Conservation (phyloP, 2,888 invertebrate species). For the Cloeon dipterum region DNA sequence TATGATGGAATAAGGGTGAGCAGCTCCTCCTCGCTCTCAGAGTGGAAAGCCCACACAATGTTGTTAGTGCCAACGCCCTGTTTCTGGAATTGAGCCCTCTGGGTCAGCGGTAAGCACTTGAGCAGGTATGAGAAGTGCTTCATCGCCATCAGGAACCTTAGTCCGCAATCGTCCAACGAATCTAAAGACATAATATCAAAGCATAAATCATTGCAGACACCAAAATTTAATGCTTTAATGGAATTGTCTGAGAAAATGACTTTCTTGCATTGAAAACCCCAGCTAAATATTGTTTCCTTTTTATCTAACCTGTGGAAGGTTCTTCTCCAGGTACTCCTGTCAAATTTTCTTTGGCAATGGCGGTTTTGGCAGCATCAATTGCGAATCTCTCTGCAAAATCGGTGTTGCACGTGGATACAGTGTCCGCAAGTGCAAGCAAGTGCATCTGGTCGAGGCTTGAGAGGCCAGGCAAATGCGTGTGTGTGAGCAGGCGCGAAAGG, state of each 20-base stretch:
- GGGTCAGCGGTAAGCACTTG: conserved; percentile 75
- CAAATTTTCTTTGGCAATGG: conserved; percentile 38
- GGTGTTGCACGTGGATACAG: conserved; percentile 80
- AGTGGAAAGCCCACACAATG: conserved; percentile 97
- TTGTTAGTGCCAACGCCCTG: conserved; percentile 75
- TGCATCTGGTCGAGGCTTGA: conserved; percentile 99
- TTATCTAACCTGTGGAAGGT: conserved; percentile 22
- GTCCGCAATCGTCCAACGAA: conserved; percentile 88
- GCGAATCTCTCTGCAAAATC: conserved; percentile 67
- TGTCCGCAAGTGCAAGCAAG: conserved; percentile 91
- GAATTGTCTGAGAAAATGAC: background rate
- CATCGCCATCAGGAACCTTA: conserved; percentile 89
- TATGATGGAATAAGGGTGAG: conserved; percentile 73
- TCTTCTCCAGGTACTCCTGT: conserved; percentile 28
- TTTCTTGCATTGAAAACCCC: background rate
- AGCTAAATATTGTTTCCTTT: background rate
- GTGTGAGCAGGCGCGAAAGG: conserved; percentile 74
- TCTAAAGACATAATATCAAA: conserved; percentile 21
- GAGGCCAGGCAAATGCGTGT: conserved; percentile 81
- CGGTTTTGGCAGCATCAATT: conserved; percentile 39
- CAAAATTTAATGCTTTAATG: background rate
- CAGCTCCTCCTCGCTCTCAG: conserved; percentile 90
- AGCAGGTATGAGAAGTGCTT: conserved; percentile 91
- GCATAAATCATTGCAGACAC: background rate
- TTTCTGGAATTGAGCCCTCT: conserved; percentile 64